These are phyloP conservation scores for Neelides folsomi DNA, from an alignment of 2,888 invertebrate species.

Conservation along the genomic window DNA sequence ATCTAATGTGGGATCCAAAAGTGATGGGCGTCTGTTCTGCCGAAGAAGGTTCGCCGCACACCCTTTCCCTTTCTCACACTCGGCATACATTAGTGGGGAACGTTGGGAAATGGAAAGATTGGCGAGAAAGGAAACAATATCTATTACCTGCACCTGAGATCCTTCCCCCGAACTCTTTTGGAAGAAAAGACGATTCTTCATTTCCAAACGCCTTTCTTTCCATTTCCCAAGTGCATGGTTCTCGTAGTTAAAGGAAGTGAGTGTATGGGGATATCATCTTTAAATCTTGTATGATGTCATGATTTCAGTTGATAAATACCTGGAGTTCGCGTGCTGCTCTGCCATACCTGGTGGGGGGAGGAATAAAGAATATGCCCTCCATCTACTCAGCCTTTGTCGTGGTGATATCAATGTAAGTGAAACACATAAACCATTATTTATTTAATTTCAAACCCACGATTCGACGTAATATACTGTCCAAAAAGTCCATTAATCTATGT, in stretches of 20 bases:
- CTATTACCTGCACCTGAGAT: background rate
- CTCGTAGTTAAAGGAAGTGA: background rate
- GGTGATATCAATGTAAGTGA: conserved; percentile 67
- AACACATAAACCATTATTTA: no score
- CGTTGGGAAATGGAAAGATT: background rate
- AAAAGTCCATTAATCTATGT: no score
- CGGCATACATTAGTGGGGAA: no score
- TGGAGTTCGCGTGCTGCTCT: conserved; percentile 89
- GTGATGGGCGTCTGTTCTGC: conserved; percentile 56
- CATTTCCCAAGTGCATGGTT: background rate
- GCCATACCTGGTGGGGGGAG: conserved; percentile 86
- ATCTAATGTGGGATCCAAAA: conserved; percentile 76
- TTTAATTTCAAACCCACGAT: no score
- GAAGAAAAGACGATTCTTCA: background rate
- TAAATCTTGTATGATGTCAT: background rate
- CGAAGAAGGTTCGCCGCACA: conserved; percentile 47
- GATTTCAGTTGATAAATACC: conserved; percentile 70
- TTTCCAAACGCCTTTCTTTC: background rate
- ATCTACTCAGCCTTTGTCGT: conserved; percentile 69
- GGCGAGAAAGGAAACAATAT: background rate
- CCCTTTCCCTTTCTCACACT: no score
- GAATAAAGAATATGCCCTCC: conserved; percentile 84
- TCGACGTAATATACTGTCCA: no score
- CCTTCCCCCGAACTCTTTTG: background rate
- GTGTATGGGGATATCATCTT: background rate